Conservation (phyloP, 2,888 invertebrate species). For the Euplagia quadripunctaria region DNA sequence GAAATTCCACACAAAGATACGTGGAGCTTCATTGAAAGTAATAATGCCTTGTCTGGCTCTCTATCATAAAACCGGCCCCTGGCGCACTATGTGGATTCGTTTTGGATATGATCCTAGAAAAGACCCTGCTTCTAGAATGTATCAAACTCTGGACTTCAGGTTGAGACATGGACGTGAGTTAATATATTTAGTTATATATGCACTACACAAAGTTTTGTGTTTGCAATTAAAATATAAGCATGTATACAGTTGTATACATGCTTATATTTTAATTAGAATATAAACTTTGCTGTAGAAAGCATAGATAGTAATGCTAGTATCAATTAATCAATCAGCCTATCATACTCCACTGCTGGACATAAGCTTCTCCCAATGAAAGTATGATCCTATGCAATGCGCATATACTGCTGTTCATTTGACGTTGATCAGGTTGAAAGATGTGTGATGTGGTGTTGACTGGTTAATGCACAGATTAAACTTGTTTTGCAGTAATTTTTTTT, state of each 20-base stretch:
- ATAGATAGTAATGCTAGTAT: too few relatives aligned
- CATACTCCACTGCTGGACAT: too few relatives aligned
- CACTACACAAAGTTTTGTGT: too few relatives aligned
- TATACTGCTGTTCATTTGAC: background rate
- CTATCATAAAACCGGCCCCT: constrained; percentile 96
- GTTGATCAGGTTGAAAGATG: background rate
- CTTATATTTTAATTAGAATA: too few relatives aligned
- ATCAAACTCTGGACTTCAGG: constrained; percentile 96
- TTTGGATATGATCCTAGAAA: constrained; percentile 97
- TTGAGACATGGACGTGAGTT: constrained; percentile 88
- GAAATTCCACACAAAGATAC: constrained; percentile 88
- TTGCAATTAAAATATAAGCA: too few relatives aligned
- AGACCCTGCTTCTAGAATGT: constrained; percentile 92
- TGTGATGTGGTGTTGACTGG: background rate
- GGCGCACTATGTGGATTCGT: constrained; percentile 96
- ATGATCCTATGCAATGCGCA: too few relatives aligned
- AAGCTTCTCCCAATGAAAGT: too few relatives aligned
- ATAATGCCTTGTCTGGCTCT: constrained; percentile 95
- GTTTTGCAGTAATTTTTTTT: background rate
- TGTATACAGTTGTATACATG: too few relatives aligned
- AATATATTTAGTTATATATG: background rate
- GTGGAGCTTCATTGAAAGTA: constrained; percentile 89
- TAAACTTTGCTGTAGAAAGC: background rate
- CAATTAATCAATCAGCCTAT: too few relatives aligned
- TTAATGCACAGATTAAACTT: background rate